Conservation (phyloP, 2,888 invertebrate species). For the Anaspis maculata region DNA sequence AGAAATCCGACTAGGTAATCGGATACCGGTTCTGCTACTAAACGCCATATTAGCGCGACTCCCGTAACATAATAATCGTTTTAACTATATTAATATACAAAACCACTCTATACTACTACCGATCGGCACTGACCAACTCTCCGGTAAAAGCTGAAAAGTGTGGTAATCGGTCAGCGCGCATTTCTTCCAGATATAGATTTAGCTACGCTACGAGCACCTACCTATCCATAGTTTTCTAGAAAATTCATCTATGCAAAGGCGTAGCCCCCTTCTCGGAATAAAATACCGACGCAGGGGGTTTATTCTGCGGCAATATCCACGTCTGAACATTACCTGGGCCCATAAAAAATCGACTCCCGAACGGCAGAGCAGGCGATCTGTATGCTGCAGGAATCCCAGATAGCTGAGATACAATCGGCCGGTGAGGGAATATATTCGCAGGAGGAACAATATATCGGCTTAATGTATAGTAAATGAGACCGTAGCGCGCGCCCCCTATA, state of each 20-base stretch:
- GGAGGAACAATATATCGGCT: constrained; percentile 35
- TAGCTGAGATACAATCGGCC: constrained; percentile 36
- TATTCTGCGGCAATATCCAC: constrained; percentile 32
- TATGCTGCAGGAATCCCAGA: constrained; percentile 34
- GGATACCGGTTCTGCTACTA: constrained; percentile 13
- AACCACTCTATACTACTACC: no score
- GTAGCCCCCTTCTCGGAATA: no score
- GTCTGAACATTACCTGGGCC: constrained; percentile 38
- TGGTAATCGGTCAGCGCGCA: no score
- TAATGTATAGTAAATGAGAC: constrained; percentile 35
- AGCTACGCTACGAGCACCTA: no score
- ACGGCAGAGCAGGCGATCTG: constrained; percentile 35
- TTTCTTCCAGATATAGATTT: no score
- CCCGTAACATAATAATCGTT: background rate
- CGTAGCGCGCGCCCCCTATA: constrained; percentile 19
- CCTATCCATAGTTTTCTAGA: no score
- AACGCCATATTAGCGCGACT: background rate
- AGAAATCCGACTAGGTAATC: constrained; percentile 13
- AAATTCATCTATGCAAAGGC: no score
- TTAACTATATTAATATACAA: background rate
- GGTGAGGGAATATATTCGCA: constrained; percentile 35
- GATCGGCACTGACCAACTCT: no score
- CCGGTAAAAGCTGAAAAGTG: no score
- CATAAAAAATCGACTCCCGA: constrained; percentile 36
- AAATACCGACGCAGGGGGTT: background rate